Evolutionary conservation across 1,140 invertebrate genomes (phyloP).

Genomic region (Lethocerus indicus): DNA sequence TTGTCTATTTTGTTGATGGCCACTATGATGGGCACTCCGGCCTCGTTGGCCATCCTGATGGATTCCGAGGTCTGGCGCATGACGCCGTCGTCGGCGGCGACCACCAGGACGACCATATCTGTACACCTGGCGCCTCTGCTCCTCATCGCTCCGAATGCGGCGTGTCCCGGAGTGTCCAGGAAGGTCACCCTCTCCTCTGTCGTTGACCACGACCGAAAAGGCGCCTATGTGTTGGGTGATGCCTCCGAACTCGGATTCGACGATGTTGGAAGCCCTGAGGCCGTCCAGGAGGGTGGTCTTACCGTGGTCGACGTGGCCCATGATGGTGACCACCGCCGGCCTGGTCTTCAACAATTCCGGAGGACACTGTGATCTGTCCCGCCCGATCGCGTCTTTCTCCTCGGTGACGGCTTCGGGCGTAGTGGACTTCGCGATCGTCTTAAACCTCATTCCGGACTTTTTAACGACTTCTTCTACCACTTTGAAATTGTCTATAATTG

Average conservation of each 20-base stretch:
- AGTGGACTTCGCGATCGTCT: constrained; percentile 32
- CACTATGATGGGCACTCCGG: constrained; percentile 84
- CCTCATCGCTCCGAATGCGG: constrained; percentile 86
- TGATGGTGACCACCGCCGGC: constrained; percentile 88
- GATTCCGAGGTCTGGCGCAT: constrained; percentile 92
- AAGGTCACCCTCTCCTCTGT: constrained; percentile 69
- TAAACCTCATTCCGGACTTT: constrained; percentile 39
- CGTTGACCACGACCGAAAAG: constrained; percentile 50
- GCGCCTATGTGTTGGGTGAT: constrained; percentile 99
- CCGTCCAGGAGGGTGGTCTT: constrained; percentile 95
- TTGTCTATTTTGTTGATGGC: constrained; percentile 99
- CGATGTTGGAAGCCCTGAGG: constrained; percentile 70
- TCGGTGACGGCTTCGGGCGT: constrained; percentile 23
- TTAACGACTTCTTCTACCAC: constrained; percentile 44
- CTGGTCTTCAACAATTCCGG: constrained; percentile 36
- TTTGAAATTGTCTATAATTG: constrained; percentile 30
- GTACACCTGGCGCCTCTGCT: constrained; percentile 79
- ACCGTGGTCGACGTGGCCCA: constrained; percentile 99
- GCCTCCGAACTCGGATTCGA: constrained; percentile 89
- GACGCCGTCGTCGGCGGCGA: constrained; percentile 97
- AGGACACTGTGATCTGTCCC: constrained; percentile 13
- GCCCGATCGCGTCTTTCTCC: constrained; percentile 21
- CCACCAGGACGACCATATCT: constrained; percentile 90
- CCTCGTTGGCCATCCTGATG: constrained; percentile 54
- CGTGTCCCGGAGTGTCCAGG: constrained; percentile 98